Base-by-base conservation (phyloP, 2,113 vertebrate genomes). In the Lampris incognitus region DNA sequence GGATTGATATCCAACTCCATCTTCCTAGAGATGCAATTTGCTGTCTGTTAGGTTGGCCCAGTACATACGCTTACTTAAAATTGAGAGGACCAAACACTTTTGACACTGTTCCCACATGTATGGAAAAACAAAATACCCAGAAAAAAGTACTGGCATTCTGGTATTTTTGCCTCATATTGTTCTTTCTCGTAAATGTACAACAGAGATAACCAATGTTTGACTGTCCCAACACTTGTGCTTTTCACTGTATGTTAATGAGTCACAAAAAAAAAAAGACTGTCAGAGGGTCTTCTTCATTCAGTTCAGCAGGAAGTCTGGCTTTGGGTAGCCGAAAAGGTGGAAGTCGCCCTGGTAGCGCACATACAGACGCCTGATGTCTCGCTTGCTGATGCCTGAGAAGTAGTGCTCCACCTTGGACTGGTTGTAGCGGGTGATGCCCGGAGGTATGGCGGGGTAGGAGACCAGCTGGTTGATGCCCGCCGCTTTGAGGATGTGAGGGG, bases 361-460 rank as follows among this genome's bases (percentile, higher is more conserved):
- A 1, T 96, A 98, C 1, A 99, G 96, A 37, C 95, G 96, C 3
- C 92, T 92, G 79, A 97, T 92, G 83, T 99, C 97, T 40, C 96
- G 94, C 78, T 96, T 96, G 93, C 95, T 94, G 87, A 99, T 93
- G 66, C 96, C 96, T 1, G 95, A 93, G 84, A 99, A 99, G 89
- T 98, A 99, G 3, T 42, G 86, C 77, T 97, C 94, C 79, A 99
- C 96, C 93, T 99, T 99, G 85, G 96, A 96, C 83, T 85, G 95
- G 92, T 99, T 99, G 86, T 99, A 99, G 61, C 79, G 85, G 0
- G 98, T 99, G 83, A 99, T 99, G 68, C 98, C 98, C 0, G 95
- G 96, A 0, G 98, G 98, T 54, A 99, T 99, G 10, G 93, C 91
- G 0, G 98, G 98, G 88, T 99, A 99, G 0, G 96, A 95, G 5